Evolutionary conservation across 2,888 invertebrate species (phyloP), one percentile per base, ranked within the genome.

Genomic region (Drosophila macrospina): DNA sequence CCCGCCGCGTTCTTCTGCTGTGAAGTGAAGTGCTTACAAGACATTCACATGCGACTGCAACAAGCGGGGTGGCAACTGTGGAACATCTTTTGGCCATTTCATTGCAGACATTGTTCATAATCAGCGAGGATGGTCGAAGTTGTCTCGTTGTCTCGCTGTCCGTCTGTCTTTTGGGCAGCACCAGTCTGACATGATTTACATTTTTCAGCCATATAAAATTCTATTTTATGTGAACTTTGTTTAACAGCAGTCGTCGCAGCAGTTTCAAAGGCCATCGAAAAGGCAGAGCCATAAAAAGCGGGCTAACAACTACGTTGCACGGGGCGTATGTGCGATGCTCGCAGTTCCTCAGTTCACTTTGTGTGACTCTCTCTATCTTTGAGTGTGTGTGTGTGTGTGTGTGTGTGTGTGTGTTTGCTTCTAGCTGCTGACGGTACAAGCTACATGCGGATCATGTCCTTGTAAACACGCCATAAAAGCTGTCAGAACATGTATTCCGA

Each of bases 381-480:
- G 10, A n/a, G 10, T 52, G 28, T 26, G 2, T 39, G 16, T 16
- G 3, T 37, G 15, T 20, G 7, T 52, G 8, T 39, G 15, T 20
- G n/a, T n/a, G n/a, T n/a, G 4, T 36, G 15, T 30, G 28, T 47
- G 37, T 73, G 50, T 66, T 39, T 48, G 48, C 20, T 51, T 57
- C 48, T 61, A 42, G 56, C 60, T 66, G 74, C 64, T 72, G 60
- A 42, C 34, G 73, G 54, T 78, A 69, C 69, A 69, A 69, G 71
- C 64, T 70, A 82, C 86, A 87, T 85, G 80, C 74, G 88, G 86
- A 88, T 85, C 83, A 85, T 88, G 86, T 88, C 80, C 88, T 88
- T 85, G 85, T 85, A 88, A 86, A 85, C 85, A 85, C 85, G 83
- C 86, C 74, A 86, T 85, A 83, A 85, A 85, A 83, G 88, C 86